phyloP scores from a whole-genome alignment of 2,888 invertebrate species.

The Lasioglossum oenotherae region DNA sequence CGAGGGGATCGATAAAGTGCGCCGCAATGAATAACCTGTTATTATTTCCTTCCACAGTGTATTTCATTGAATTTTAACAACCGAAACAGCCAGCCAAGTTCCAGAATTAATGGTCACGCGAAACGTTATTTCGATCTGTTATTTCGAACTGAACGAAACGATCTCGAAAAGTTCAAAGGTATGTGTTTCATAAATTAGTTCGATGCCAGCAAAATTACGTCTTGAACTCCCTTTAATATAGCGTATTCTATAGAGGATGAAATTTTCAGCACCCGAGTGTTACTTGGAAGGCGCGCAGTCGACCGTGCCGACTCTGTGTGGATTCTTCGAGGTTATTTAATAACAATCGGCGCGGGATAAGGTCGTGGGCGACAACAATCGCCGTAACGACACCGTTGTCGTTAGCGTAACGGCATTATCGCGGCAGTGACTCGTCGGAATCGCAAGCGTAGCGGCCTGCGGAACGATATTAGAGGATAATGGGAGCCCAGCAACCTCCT shows the following conservation, averaged over 20 bases:
- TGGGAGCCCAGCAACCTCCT: conserved; percentile 54
- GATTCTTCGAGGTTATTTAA: conserved; percentile 30
- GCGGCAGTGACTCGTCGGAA: conserved; percentile 55
- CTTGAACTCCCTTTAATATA: not conserved
- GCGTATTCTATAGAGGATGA: not conserved
- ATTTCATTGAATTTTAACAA: no score
- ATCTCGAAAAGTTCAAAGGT: not conserved
- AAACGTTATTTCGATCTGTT: no score
- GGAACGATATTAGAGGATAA: conserved; percentile 69
- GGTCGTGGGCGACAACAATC: conserved; percentile 34
- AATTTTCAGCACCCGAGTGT: not conserved
- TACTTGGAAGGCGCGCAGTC: not conserved
- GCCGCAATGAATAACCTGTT: no score
- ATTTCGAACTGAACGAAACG: no score
- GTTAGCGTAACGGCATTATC: conserved; percentile 63
- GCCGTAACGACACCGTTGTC: conserved; percentile 60
- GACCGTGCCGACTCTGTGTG: not conserved
- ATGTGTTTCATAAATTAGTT: not conserved
- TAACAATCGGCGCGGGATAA: conserved; percentile 26
- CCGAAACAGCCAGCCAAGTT: no score
- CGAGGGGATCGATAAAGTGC: no score
- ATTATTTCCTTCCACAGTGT: no score
- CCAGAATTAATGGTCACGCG: no score
- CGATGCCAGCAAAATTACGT: not conserved
- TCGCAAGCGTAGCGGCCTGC: conserved; percentile 42